phyloP scores from a whole-genome alignment of 2,888 invertebrate genomes.

The Allophyes oxyacanthae region DNA sequence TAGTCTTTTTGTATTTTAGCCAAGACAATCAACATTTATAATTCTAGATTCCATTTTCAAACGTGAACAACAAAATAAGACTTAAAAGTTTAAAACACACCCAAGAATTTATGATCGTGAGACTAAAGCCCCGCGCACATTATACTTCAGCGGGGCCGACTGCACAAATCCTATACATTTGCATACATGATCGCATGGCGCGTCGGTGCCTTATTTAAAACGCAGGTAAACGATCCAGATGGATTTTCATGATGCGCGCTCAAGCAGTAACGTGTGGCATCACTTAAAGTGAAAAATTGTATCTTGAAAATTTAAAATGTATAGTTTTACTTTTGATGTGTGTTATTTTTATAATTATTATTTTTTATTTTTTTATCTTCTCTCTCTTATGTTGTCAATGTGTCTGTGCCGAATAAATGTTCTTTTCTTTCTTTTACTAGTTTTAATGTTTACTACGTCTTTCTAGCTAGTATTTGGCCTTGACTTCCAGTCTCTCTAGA shows the following conservation, averaged over 20 bases:
- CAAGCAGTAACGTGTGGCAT: constrained; percentile 10
- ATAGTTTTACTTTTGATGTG: constrained; percentile 9
- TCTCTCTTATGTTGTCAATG: no score
- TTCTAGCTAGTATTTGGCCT: no score
- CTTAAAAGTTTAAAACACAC: no score
- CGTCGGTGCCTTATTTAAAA: constrained; percentile 26
- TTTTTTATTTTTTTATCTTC: no score
- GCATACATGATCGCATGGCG: constrained; percentile 20
- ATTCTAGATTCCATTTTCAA: neutral
- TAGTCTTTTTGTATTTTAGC: no score
- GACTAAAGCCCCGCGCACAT: constrained; percentile 16
- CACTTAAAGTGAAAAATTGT: constrained; percentile 33
- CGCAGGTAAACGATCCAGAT: constrained; percentile 28
- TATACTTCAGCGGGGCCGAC: constrained; percentile 2
- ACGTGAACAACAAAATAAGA: neutral
- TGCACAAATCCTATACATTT: constrained; percentile 35
- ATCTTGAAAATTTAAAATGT: constrained; percentile 15
- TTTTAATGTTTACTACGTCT: no score
- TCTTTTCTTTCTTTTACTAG: no score
- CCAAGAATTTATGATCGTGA: neutral
- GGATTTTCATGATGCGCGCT: constrained; percentile 34
- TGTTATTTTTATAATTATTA: no score
- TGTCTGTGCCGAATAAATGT: no score
- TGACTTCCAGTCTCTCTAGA: no score
- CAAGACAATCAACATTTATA: no score